A percentile compares a stretch with the other conserved stretches of the same genome.
These are phyloP conservation scores for Apomyelois bistriatella DNA, from an alignment of 2,888 invertebrate species.

Conservation along the genomic window DNA sequence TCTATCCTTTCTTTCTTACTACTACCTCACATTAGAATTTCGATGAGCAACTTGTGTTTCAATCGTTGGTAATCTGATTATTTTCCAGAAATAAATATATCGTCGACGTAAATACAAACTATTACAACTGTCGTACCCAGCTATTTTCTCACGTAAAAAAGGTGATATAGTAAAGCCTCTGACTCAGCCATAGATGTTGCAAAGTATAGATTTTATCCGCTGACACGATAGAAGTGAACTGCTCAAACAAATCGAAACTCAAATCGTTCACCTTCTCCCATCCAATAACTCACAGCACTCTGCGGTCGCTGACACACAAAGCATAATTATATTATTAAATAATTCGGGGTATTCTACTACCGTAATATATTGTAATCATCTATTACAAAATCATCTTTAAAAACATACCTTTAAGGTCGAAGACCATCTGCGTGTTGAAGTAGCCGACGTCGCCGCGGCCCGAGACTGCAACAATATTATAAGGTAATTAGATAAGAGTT, in stretches of 20 bases:
- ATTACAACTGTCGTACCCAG: too few species aligned
- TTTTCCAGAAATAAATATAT: too few species aligned
- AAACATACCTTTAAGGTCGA: conserved; percentile 72
- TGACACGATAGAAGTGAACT: too few species aligned
- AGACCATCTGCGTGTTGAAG: conserved; percentile 75
- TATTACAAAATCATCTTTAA: conserved; percentile 23
- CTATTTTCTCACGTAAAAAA: too few species aligned
- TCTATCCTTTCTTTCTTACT: too few species aligned
- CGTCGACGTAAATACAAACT: too few species aligned
- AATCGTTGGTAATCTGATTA: too few species aligned
- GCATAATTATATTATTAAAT: conserved; percentile 47
- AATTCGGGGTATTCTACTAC: conserved; percentile 34
- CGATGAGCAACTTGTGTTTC: too few species aligned
- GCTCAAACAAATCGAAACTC: not conserved
- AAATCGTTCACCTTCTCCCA: not conserved
- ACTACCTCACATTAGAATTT: too few species aligned
- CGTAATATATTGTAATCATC: conserved; percentile 34
- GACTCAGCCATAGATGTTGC: too few species aligned
- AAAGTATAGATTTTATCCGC: too few species aligned
- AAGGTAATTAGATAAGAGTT: conserved; percentile 34
- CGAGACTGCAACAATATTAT: conserved; percentile 61
- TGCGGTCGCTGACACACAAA: conserved; percentile 30
- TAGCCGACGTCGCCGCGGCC: conserved; percentile 73
- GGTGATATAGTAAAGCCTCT: too few species aligned
- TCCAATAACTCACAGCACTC: conserved; percentile 3